A percentile compares a stretch with the other conserved stretches of the same genome.
Evolutionary conservation across 2,797 vertebrate species (phyloP).

Genomic region (Lepidocolaptes lacrymiger): DNA sequence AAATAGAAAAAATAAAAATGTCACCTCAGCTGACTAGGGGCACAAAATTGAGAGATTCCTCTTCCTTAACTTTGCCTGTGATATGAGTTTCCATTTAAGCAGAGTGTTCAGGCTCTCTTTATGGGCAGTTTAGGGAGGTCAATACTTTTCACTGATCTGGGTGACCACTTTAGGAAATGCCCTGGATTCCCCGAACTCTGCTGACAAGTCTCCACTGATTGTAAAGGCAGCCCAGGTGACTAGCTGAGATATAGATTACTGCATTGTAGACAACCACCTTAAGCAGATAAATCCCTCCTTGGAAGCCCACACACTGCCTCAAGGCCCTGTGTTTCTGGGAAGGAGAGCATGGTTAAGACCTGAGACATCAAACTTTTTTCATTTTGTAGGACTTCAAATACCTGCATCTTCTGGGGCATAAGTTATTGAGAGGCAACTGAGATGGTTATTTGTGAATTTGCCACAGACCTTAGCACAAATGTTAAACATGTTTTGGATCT

Average conservation of each 20-base stretch:
- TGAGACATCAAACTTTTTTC: not conserved
- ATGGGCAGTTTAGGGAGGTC: not conserved
- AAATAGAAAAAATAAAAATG: constrained; percentile 17
- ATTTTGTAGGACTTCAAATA: not conserved
- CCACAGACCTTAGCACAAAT: not conserved
- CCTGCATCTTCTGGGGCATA: not conserved
- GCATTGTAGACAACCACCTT: not conserved
- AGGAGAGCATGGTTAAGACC: not conserved
- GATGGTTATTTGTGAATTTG: not conserved
- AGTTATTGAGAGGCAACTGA: not conserved
- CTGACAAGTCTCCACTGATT: constrained; percentile 8
- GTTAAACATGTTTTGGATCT: not conserved
- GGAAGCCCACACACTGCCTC: not conserved
- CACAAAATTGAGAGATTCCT: not conserved
- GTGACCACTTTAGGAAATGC: not conserved
- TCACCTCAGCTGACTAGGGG: not conserved
- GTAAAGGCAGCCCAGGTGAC: constrained; percentile 18
- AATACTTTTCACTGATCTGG: not conserved
- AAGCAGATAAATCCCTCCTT: constrained; percentile 32
- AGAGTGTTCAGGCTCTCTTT: not conserved
- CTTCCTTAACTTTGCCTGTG: not conserved
- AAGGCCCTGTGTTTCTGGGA: not conserved
- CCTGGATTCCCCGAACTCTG: not conserved
- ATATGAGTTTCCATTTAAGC: not conserved
- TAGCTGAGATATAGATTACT: constrained; percentile 4